Evolutionary conservation across 2,113 vertebrate genomes (phyloP).

Genomic region (Sterrhoptilus dennistouni): DNA sequence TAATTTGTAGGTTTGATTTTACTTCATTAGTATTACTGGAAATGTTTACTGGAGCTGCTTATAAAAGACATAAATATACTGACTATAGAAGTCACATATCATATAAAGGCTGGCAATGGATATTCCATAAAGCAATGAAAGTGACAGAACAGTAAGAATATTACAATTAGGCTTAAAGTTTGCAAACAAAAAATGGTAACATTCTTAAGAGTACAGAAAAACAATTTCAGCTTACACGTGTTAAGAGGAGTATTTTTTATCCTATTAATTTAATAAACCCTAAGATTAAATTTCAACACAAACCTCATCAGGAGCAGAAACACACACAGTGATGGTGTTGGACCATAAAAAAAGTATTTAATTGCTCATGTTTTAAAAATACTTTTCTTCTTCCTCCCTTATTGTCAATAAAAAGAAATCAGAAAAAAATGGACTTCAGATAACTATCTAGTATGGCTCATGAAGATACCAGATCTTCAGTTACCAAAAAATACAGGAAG

Average conservation of each 20-base stretch:
- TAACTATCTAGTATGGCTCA: background rate
- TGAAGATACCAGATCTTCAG: background rate
- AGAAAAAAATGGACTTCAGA: background rate
- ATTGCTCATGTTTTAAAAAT: background rate
- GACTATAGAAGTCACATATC: background rate
- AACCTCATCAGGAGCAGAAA: background rate
- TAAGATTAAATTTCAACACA: background rate
- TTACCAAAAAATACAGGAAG: background rate
- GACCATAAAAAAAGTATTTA: background rate
- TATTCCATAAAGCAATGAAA: background rate
- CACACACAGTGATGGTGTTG: background rate
- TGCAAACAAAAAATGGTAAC: background rate
- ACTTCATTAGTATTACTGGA: background rate
- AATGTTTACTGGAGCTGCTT: background rate
- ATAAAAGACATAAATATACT: background rate
- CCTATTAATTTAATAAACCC: background rate
- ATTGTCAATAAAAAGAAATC: background rate
- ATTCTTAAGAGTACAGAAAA: background rate
- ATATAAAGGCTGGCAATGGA: background rate
- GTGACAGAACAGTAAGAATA: background rate
- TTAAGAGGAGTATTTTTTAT: background rate
- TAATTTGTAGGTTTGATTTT: background rate
- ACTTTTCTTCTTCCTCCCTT: background rate
- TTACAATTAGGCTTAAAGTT: background rate
- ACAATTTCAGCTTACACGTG: background rate